Percentiles rank a stretch among this genome's conserved stretches.
Evolutionary conservation across 1,140 invertebrate genomes (phyloP).

Genomic region (Pseudomyrmex pallidus): DNA sequence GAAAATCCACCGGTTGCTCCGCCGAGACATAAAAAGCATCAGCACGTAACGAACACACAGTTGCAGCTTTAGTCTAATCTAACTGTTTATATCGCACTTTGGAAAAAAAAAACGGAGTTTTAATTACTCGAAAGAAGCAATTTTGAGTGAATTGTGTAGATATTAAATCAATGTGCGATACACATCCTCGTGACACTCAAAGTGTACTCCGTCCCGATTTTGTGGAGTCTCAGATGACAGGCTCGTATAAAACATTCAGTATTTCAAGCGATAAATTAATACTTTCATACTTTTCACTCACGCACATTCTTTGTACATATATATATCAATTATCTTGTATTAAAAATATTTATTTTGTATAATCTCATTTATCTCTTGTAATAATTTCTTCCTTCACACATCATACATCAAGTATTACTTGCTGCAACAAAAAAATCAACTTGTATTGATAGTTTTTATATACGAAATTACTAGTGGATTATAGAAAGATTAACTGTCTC

Average conservation of each 20-base stretch:
- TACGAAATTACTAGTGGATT: not conserved
- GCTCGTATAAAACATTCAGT: constrained; percentile 4
- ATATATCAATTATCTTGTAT: constrained; percentile 67
- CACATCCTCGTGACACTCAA: not conserved
- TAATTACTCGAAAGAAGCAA: not conserved
- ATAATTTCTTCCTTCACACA: constrained; percentile 27
- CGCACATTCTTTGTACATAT: constrained; percentile 61
- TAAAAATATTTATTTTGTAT: constrained; percentile 79
- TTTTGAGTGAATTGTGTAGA: not conserved
- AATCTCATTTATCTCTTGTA: constrained; percentile 27
- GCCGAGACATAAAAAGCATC: constrained; percentile 84
- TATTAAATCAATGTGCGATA: constrained; percentile 17
- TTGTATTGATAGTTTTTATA: not conserved
- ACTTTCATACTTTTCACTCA: constrained; percentile 39
- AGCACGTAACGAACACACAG: constrained; percentile 71
- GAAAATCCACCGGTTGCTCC: constrained; percentile 83
- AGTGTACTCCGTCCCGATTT: not conserved
- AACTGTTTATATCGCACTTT: constrained; percentile 20
- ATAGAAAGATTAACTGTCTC: not conserved
- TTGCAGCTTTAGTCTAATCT: constrained; percentile 74
- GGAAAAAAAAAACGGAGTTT: not conserved
- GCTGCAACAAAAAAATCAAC: not conserved
- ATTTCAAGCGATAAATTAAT: constrained; percentile 36
- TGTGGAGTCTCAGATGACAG: not conserved
- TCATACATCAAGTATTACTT: constrained; percentile 8